Conservation (phyloP, 2,113 vertebrate species). For the Otus sunia region DNA sequence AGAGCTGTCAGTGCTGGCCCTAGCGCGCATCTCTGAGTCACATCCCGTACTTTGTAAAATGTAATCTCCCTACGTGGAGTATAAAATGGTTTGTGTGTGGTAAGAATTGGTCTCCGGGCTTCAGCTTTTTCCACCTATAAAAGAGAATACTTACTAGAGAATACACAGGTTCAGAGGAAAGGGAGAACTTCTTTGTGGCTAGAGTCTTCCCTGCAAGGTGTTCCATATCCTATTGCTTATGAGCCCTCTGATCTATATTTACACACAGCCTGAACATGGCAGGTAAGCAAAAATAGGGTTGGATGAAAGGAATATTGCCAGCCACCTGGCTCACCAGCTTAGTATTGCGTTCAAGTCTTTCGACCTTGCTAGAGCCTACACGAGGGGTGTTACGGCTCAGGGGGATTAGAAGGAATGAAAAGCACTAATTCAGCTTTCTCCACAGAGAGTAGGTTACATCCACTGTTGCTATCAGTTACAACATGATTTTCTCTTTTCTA, state of each 20-base stretch:
- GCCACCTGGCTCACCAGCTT: neutral
- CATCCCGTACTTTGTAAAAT: neutral
- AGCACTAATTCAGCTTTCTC: constrained; percentile 21
- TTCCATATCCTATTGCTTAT: neutral
- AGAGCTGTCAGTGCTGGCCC: neutral
- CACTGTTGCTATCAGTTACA: neutral
- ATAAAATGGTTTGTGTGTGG: neutral
- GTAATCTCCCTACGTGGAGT: neutral
- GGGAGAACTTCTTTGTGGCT: neutral
- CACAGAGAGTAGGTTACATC: neutral
- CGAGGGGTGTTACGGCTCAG: neutral
- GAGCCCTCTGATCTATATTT: constrained; percentile 19
- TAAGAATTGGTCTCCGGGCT: neutral
- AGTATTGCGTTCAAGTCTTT: neutral
- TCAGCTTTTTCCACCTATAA: neutral
- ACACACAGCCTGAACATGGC: neutral
- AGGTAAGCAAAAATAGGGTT: constrained; percentile 6
- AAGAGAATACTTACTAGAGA: neutral
- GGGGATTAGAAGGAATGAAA: constrained; percentile 16
- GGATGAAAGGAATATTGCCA: neutral
- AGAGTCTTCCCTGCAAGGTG: neutral
- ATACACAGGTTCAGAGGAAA: neutral
- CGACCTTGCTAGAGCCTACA: neutral
- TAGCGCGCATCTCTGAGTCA: accelerated
- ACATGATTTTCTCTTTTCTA: neutral